Evolutionary conservation across 2,113 vertebrate species (phyloP), one percentile per base, ranked within the genome.

Genomic region (Elaphurus davidianus): DNA sequence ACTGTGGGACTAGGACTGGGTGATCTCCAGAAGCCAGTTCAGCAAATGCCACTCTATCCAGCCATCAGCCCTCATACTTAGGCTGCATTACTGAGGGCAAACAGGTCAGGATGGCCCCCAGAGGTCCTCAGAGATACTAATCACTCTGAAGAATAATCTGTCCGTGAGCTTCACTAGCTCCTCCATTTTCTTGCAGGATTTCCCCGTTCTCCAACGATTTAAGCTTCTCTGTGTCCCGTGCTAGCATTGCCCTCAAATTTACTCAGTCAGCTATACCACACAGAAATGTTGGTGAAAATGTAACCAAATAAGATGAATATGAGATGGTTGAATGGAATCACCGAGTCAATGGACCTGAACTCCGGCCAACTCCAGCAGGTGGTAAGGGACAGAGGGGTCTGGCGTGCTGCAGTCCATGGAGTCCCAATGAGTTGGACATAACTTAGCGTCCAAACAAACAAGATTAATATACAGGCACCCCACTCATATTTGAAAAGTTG

Each of bases 361-460:
- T 71, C 67, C 2, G 0, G 67, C 0, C 0, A 71, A 40, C 10
- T 71, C 19, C 10, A 40, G 19, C 10, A 40, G 10, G 23, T 23
- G n/a, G 67, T 23, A 11, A 71, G 67, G 67, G n/a, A 71, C n/a
- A 71, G 67, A 71, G n/a, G n/a, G 19, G 67, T 21, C n/a, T 40
- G n/a, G 17, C 0, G 0, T 40, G 67, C 19, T 6, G 5, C n/a
- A 40, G n/a, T 40, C n/a, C 19, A 71, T 13, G 19, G 67, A 71
- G 19, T 71, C 1, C 0, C 67, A 23, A 71, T 23, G 67, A 71
- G n/a, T 71, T 71, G 67, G 67, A 71, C 67, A 71, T 36, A 23
- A 40, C 9, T 23, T 71, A 11, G 67, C 36, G 2, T 40, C 10
- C 6, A 19, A 36, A 71, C 10, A 71, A 36, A 71, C 67, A 40